These are phyloP conservation scores for Rana temporaria DNA, from an alignment of 2,113 vertebrate species.

Conservation along the genomic window DNA sequence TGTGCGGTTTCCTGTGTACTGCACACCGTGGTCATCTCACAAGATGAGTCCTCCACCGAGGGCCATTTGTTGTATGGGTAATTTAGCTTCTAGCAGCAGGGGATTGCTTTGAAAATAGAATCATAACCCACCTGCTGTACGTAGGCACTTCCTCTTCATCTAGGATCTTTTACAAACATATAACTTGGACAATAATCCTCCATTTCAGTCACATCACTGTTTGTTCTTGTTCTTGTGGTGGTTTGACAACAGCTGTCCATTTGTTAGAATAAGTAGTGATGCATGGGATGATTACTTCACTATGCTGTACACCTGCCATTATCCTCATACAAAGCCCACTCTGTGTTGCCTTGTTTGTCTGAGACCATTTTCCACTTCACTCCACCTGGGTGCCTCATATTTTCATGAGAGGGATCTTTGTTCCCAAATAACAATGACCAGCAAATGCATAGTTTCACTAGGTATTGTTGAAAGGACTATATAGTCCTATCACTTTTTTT, in stretches of 20 bases:
- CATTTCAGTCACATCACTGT: background rate
- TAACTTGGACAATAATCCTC: background rate
- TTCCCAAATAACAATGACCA: background rate
- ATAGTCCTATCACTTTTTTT: too few species aligned
- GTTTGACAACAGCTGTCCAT: background rate
- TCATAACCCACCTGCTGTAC: background rate
- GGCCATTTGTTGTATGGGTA: background rate
- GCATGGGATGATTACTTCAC: background rate
- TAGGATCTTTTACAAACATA: conserved; percentile 2
- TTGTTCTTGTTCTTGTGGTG: background rate
- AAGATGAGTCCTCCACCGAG: background rate
- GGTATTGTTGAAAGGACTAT: too few species aligned
- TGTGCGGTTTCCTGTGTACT: background rate
- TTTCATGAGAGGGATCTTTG: background rate
- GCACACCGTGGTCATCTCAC: background rate
- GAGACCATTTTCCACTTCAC: background rate
- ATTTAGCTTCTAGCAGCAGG: background rate
- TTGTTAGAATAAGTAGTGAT: background rate
- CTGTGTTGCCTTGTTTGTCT: background rate
- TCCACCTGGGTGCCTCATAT: background rate
- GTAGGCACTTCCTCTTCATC: background rate
- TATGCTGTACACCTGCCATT: conserved; percentile 9
- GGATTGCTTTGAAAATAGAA: background rate
- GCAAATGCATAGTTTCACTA: background rate
- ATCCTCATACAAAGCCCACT: background rate